These are phyloP conservation scores for Prunella fulvescens DNA, from an alignment of 2,113 vertebrate genomes.

Conservation along the genomic window DNA sequence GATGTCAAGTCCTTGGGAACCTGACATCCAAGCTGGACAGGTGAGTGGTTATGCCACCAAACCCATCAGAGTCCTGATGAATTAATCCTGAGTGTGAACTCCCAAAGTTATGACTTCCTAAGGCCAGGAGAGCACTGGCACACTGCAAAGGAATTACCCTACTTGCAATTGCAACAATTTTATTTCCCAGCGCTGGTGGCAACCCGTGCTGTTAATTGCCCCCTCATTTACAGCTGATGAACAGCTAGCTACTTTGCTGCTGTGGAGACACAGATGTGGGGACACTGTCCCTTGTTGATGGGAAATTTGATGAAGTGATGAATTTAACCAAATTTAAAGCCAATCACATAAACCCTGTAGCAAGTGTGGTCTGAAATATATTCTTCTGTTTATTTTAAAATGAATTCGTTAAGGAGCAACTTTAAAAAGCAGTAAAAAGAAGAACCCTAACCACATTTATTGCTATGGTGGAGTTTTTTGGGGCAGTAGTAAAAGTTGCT, in stretches of 20 bases:
- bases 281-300: neutral
- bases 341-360: neutral
- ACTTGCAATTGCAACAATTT: neutral
- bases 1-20: neutral
- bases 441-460: neutral
- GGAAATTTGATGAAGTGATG: neutral
- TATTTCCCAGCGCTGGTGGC: neutral
- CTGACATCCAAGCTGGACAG: neutral
- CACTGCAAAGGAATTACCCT: neutral
- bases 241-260: neutral
- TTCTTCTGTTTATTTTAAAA: neutral
- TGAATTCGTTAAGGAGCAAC: neutral
- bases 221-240: neutral
- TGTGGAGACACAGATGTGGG: neutral
- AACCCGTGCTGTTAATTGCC: neutral
- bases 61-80: neutral
- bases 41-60: neutral
- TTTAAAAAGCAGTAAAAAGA: neutral
- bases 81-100: neutral
- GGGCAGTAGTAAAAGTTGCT: neutral
- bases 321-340: neutral
- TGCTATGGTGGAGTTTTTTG: rapidly evolving
- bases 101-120: neutral
- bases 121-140: neutral
- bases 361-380: neutral